Evolutionary conservation across 2,888 invertebrate genomes (phyloP).

Genomic region (Chloromyia formosa): DNA sequence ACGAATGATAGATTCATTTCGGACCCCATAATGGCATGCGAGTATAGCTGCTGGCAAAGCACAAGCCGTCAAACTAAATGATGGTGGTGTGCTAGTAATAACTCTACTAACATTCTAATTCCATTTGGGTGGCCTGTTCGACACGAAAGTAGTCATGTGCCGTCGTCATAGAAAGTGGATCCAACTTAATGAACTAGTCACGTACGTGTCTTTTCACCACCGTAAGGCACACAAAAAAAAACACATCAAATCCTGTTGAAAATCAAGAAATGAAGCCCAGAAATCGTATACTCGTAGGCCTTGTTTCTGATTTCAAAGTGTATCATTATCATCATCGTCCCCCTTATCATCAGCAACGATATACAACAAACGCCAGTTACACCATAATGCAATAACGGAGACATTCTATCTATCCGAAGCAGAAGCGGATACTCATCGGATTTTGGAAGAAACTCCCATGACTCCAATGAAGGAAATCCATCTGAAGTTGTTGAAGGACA

Average conservation of each 20-base stretch:
- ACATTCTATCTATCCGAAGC: not conserved
- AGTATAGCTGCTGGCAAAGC: no score
- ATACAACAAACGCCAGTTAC: not conserved
- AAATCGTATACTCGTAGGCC: slow-evolving; percentile 1
- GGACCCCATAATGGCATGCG: no score
- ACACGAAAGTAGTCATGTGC: no score
- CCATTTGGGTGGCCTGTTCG: no score
- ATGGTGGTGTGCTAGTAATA: no score
- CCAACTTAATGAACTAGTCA: slow-evolving; percentile 38
- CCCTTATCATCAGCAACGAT: not conserved
- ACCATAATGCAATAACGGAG: slow-evolving; percentile 12
- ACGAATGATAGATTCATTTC: no score
- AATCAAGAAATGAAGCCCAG: slow-evolving; percentile 7
- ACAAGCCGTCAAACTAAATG: no score
- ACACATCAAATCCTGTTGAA: not conserved
- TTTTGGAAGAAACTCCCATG: not conserved
- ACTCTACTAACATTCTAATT: no score
- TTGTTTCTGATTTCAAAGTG: slow-evolving; percentile 15
- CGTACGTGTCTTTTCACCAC: slow-evolving; percentile 16
- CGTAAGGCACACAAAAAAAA: no score
- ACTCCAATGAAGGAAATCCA: not conserved
- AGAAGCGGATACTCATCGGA: not conserved
- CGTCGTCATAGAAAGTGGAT: not conserved
- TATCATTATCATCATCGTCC: slow-evolving; percentile 2
- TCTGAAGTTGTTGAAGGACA: slow-evolving; percentile 4